phyloP scores from a whole-genome alignment of 2,888 invertebrate genomes.

The Macrophya alboannulata region DNA sequence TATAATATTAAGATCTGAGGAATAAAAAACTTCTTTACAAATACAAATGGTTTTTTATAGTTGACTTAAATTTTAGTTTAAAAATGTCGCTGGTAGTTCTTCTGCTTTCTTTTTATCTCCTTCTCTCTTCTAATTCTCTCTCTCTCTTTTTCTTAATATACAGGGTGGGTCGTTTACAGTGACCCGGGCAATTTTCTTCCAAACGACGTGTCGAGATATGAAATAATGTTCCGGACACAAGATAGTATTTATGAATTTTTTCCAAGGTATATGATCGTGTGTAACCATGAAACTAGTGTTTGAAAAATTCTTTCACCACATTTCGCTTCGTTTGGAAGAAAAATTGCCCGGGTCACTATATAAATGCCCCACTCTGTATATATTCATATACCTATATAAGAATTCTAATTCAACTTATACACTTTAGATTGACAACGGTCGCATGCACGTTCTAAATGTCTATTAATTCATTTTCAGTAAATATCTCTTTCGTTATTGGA shows the following conservation, averaged over 20 bases:
- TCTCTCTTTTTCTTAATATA: constrained; percentile 59
- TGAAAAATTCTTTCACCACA: too few species aligned
- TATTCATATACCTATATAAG: not conserved
- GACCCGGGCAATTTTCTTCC: too few species aligned
- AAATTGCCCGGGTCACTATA: too few species aligned
- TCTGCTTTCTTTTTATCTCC: not conserved
- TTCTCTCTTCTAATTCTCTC: constrained; percentile 56
- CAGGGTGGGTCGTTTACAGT: too few species aligned
- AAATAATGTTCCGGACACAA: too few species aligned
- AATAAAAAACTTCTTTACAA: constrained; percentile 51
- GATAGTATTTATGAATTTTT: too few species aligned
- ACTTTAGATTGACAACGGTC: constrained; percentile 65
- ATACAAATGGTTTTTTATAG: constrained; percentile 28
- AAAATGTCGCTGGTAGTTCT: not conserved
- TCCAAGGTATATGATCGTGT: too few species aligned
- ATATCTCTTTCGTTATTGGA: constrained; percentile 42
- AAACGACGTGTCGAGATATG: too few species aligned
- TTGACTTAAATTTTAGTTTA: constrained; percentile 40
- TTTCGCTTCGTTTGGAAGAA: too few species aligned
- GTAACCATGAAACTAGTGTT: too few species aligned
- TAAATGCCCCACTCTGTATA: too few species aligned
- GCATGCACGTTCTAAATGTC: constrained; percentile 67
- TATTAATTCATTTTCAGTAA: constrained; percentile 10
- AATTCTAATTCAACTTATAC: constrained; percentile 63
- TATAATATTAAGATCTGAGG: constrained; percentile 7